Base-by-base conservation (phyloP, 2,888 invertebrate species). In the Apotomis betuletana region DNA sequence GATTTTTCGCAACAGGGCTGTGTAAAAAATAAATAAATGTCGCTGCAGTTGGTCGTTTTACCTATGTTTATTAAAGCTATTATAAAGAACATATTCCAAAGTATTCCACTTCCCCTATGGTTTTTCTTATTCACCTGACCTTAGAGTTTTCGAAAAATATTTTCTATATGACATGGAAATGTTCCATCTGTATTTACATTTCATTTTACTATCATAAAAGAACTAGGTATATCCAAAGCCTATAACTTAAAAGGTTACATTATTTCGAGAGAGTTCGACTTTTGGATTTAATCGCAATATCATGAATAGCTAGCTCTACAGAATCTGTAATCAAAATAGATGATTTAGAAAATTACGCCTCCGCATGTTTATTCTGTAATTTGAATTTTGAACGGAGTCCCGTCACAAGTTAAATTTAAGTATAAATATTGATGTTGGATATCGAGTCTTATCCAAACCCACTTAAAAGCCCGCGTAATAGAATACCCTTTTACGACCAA, bases 381-480 rank as follows among this genome's bases (percentile, higher is more conserved):
- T 44, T 64, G 54, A 41, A 41, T 27, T 64, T 44, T 64, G 54
- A 41, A 41, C 44, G 38, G 10, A 13, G 27, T 27, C 41, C 44
- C 15, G 15, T 44, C 64, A 15, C 52, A 27, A 64, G 5, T 13
- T 54, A 8, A 54, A 54, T 54, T 64, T 64, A 64, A 63, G 54
- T 64, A 15, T 57, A 36, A 10, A 38, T 41, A 64, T 5, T 54
- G 54, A 15, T 54, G 41, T 5, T 38, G 4, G 51, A 62, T 12
- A 51, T 6, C 12, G 12, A 58, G 49, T 49, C 41, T 58, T 51
- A 51, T 38, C 36, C 51, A 62, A 62, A 62, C 36, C 51, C 51
- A 64, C 64, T 54, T 64, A 64, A 55, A 64, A 64, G 44, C 44
- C 54, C 15, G 64, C 64, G 54, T 64, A 64, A 54, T 41, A 10